These are phyloP conservation scores for Bilobella aurantiaca DNA, from an alignment of 1,140 invertebrate species.

Conservation along the genomic window DNA sequence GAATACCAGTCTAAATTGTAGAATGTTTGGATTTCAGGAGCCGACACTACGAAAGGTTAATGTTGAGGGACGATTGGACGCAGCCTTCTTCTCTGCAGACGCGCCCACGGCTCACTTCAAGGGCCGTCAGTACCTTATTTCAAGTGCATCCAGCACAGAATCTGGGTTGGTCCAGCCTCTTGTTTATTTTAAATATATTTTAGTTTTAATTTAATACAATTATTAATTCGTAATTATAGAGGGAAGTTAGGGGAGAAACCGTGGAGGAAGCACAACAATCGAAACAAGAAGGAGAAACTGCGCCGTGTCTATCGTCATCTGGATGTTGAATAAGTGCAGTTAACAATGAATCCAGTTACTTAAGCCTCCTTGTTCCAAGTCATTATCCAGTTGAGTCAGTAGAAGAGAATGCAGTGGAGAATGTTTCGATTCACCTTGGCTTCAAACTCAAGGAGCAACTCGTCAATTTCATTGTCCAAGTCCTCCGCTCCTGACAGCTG, in stretches of 20 bases:
- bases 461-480: conserved; percentile 96
- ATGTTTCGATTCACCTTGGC: conserved; percentile 64
- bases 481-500: conserved; percentile 83
- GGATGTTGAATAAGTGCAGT: conserved; percentile 42
- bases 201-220: not conserved
- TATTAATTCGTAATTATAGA: not conserved
- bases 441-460: conserved; percentile 92
- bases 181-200: conserved; percentile 2
- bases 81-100: conserved; percentile 33
- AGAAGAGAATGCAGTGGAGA: conserved; percentile 24
- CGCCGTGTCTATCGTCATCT: conserved; percentile 65
- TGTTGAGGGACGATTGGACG: conserved; percentile 28
- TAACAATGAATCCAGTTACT: not conserved
- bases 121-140: conserved; percentile 23
- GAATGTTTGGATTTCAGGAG: not conserved
- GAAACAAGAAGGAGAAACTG: conserved; percentile 77
- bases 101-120: conserved; percentile 26
- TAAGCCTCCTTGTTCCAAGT: too few species aligned
- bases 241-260: conserved; percentile 17
- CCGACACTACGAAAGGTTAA: conserved; percentile 15
- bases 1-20: too few species aligned
- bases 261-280: conserved; percentile 66
- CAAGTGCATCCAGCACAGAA: conserved; percentile 15
- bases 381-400: too few species aligned
- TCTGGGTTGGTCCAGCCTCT: not conserved